phyloP scores from a whole-genome alignment of 2,113 vertebrate genomes.

The Felis catus region DNA sequence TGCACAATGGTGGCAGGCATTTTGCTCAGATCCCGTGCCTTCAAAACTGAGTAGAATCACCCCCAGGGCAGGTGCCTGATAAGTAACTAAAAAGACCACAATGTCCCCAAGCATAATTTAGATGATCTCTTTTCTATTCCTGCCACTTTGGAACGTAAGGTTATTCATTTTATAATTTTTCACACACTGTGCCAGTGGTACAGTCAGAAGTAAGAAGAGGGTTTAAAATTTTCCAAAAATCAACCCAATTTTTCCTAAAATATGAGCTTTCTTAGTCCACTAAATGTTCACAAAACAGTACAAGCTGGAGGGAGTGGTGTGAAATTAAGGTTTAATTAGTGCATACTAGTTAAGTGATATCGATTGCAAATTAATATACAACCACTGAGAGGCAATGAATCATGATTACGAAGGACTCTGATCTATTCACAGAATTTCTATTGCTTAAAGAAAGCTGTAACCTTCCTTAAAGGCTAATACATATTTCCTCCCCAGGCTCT shows the following conservation, averaged over 20 bases:
- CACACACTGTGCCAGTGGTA: no score
- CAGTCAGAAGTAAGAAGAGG: background rate
- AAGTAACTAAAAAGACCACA: background rate
- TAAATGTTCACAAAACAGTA: background rate
- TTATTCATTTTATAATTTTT: background rate
- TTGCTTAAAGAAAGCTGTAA: background rate
- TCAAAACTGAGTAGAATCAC: background rate
- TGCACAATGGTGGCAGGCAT: background rate
- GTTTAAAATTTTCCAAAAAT: background rate
- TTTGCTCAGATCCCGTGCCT: background rate
- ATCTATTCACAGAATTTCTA: background rate
- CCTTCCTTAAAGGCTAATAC: background rate
- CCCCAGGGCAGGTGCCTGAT: background rate
- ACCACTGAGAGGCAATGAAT: background rate
- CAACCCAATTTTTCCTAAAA: background rate
- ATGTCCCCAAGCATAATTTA: no score
- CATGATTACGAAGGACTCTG: no score
- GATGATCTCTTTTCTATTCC: background rate
- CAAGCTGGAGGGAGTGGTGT: background rate
- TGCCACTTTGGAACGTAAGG: background rate
- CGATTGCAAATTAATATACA: background rate
- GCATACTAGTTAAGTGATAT: background rate
- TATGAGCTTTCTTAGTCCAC: background rate
- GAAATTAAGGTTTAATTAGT: background rate
- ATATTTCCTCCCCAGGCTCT: background rate